Evolutionary conservation across 2,113 vertebrate genomes (phyloP).

Genomic region (Strix aluco): DNA sequence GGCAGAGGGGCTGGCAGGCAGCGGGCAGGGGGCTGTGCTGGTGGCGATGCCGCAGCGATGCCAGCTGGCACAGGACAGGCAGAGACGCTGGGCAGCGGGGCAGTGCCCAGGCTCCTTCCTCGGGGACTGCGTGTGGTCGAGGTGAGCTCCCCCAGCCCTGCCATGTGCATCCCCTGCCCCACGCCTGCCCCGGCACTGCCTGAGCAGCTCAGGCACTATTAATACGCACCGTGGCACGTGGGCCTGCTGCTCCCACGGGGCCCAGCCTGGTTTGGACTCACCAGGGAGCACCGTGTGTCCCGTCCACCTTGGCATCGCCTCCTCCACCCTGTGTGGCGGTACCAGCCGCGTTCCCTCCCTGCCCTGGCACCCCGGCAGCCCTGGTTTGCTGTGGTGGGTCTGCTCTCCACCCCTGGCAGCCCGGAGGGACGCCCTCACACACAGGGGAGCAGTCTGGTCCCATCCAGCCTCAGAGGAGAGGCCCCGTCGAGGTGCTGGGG

Average conservation of each 20-base stretch:
- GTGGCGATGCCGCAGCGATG: accelerated
- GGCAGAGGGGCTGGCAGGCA: background rate
- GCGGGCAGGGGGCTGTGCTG: background rate
- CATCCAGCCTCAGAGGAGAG: background rate
- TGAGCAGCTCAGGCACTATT: accelerated
- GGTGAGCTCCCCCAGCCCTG: background rate
- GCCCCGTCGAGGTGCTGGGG: background rate
- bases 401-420: background rate
- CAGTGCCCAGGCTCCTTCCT: background rate
- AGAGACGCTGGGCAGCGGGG: background rate
- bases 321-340: accelerated
- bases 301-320: accelerated
- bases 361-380: background rate
- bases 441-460: accelerated
- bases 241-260: background rate
- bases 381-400: accelerated
- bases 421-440: background rate
- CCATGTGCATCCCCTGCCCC: background rate
- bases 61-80: background rate
- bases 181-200: accelerated
- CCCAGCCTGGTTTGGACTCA: background rate
- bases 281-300: background rate
- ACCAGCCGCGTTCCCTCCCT: accelerated
- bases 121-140: accelerated
- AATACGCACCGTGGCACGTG: accelerated